Conservation (phyloP, 2,888 invertebrate species). For the Cantharis nigra region DNA sequence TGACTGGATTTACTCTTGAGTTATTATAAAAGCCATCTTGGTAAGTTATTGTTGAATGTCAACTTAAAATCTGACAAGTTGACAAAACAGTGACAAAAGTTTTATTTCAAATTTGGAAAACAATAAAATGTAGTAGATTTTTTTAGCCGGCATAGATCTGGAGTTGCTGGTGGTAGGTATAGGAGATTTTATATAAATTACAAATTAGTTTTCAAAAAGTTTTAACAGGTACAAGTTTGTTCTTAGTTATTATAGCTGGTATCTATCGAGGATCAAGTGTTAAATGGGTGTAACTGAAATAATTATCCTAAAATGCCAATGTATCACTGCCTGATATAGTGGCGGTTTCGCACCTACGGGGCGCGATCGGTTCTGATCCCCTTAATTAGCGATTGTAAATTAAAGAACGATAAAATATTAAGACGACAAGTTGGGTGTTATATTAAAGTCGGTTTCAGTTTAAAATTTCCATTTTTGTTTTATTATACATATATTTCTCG, state of each 20-base stretch:
- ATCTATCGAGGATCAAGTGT: conserved; percentile 50
- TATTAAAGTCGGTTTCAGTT: conserved; percentile 33
- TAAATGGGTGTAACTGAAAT: conserved; percentile 55
- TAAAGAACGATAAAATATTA: conserved; percentile 48
- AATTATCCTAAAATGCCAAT: conserved; percentile 56
- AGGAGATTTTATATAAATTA: background rate
- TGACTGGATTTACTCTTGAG: no score
- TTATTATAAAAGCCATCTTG: no score
- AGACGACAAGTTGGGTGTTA: conserved; percentile 42
- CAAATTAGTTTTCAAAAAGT: background rate
- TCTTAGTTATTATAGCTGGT: conserved; percentile 44
- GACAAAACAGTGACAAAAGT: no score
- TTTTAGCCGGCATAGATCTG: no score
- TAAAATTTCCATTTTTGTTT: conserved; percentile 28
- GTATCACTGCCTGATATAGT: conserved; percentile 46
- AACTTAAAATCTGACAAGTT: no score
- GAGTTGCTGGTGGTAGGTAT: background rate
- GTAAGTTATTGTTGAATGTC: no score
- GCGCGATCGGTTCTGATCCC: conserved; percentile 51
- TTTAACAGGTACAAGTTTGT: conserved; percentile 29
- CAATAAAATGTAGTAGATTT: no score
- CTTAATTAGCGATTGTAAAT: conserved; percentile 55
- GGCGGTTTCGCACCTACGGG: conserved; percentile 51
- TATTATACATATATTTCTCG: conserved; percentile 5
- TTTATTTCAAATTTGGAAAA: no score